These are phyloP conservation scores for Anolis apletophallus DNA, from an alignment of 2,797 vertebrate species.

Conservation along the genomic window DNA sequence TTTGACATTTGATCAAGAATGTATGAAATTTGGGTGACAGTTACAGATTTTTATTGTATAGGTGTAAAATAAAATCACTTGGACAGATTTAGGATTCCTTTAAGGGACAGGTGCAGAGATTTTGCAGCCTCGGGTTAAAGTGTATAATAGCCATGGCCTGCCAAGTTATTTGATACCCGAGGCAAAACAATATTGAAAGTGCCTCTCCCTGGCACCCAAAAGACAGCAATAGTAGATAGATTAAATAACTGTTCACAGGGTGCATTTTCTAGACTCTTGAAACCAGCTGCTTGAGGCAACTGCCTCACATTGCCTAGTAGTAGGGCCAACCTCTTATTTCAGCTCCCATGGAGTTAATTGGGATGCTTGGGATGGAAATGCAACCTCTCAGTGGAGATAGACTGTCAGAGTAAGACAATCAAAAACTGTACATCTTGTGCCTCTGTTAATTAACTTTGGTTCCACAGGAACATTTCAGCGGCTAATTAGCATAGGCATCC, in stretches of 20 bases:
- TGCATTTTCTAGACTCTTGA: too few relatives aligned
- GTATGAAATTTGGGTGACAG: background rate
- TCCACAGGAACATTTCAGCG: constrained; percentile 17
- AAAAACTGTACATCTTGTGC: background rate
- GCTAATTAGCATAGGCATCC: constrained; percentile 1
- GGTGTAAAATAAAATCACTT: background rate
- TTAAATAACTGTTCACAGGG: background rate
- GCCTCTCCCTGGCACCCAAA: background rate
- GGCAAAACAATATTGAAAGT: background rate
- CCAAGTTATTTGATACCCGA: background rate
- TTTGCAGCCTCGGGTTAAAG: background rate
- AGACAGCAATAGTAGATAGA: background rate
- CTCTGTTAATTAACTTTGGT: constrained; percentile 19
- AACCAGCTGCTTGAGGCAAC: background rate
- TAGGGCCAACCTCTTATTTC: background rate
- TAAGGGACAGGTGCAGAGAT: background rate
- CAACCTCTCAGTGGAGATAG: background rate
- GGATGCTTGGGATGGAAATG: background rate
- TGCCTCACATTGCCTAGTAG: background rate
- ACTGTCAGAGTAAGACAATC: background rate
- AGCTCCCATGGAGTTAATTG: background rate
- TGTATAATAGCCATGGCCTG: background rate
- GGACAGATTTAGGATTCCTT: background rate
- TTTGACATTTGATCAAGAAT: background rate
- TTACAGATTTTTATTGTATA: background rate